phyloP scores from a whole-genome alignment of 2,797 vertebrate genomes.

The Tapera naevia region DNA sequence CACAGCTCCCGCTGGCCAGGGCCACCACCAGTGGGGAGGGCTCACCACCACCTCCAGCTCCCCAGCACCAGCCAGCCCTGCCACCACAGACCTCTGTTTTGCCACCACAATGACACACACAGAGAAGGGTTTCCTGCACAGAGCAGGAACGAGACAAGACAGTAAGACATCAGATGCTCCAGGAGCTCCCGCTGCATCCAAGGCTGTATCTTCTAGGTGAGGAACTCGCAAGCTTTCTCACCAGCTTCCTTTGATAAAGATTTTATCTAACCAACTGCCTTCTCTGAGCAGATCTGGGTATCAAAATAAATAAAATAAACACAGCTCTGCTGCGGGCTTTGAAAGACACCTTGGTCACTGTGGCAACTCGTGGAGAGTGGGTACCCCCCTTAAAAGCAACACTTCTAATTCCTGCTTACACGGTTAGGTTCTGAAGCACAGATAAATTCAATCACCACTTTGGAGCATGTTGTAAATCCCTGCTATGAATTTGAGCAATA shows the following conservation, averaged over 20 bases:
- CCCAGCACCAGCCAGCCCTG: not conserved
- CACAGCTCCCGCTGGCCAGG: too few species aligned
- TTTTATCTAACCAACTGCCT: not conserved
- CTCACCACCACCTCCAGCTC: accelerated
- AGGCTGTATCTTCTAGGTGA: not conserved
- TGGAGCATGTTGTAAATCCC: not conserved
- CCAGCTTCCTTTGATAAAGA: not conserved
- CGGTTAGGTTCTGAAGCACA: conserved; percentile 19
- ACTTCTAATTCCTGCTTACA: conserved; percentile 7
- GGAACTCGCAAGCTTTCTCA: not conserved
- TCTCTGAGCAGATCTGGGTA: not conserved
- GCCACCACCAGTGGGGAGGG: accelerated
- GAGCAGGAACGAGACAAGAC: not conserved
- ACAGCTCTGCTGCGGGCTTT: not conserved
- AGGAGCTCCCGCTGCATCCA: not conserved
- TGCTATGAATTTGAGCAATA: not conserved
- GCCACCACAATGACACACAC: not conserved
- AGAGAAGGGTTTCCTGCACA: not conserved
- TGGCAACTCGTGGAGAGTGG: not conserved
- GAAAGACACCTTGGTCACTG: not conserved
- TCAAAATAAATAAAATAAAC: not conserved
- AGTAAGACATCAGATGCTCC: not conserved
- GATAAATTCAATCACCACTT: not conserved
- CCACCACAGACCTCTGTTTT: too few species aligned
- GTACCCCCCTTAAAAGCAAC: not conserved